Conservation (phyloP, 2,113 vertebrate genomes). For the Struthidea cinerea region DNA sequence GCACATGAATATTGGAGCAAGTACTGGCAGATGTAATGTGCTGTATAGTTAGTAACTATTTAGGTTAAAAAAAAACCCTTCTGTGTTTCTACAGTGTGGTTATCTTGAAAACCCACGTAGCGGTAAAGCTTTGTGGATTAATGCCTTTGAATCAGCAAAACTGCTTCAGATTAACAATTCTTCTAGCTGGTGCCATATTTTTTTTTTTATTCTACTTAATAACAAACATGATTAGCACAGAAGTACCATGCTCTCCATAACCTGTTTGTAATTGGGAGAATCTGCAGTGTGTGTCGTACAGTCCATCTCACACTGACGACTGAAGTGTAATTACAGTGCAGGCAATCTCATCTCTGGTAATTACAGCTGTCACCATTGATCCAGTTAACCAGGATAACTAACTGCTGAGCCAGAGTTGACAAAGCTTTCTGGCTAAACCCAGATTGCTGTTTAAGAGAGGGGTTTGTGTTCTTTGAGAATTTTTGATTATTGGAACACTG, state of each 20-base stretch:
- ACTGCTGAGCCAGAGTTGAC: conserved; percentile 64
- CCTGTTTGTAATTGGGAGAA: conserved; percentile 59
- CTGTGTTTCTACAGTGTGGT: neutral
- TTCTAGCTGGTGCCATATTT: conserved; percentile 42
- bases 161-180: conserved; percentile 56
- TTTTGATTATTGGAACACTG: conserved; percentile 7
- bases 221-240: conserved; percentile 67
- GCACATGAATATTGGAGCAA: neutral
- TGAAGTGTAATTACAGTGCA: conserved; percentile 79
- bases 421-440: conserved; percentile 69
- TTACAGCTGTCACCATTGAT: conserved; percentile 80
- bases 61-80: neutral
- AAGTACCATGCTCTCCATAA: conserved; percentile 29
- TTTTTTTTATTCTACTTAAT: conserved; percentile 32
- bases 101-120: conserved; percentile 37
- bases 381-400: conserved; percentile 83
- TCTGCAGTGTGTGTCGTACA: conserved; percentile 64
- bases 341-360: conserved; percentile 78
- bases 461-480: neutral
- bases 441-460: conserved; percentile 5
- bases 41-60: conserved; percentile 4
- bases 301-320: conserved; percentile 60
- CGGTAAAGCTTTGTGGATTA: conserved; percentile 22
- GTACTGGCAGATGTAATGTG: neutral
- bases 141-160: conserved; percentile 48